phyloP scores from a whole-genome alignment of 2,797 vertebrate genomes.

The Australoheros facetus region DNA sequence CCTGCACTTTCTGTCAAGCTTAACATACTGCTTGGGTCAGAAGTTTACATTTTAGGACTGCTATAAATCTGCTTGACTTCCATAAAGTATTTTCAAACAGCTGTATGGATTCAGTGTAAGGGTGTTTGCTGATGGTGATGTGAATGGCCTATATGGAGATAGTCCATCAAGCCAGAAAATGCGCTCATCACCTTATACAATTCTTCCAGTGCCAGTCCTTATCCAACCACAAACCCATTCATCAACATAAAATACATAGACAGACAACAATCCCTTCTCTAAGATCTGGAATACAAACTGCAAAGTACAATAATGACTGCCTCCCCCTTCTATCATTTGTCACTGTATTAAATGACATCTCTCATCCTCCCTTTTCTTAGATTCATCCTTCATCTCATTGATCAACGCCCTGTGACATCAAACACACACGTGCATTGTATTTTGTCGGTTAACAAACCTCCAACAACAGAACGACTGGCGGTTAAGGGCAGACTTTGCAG shows the following conservation, averaged over 20 bases:
- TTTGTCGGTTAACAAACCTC: slow-evolving; percentile 18
- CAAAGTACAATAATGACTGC: background rate
- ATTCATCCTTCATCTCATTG: slow-evolving; percentile 26
- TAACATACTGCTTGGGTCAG: background rate
- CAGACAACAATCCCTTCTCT: slow-evolving; percentile 4
- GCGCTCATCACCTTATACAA: background rate
- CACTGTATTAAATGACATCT: background rate
- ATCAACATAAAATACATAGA: slow-evolving; percentile 1
- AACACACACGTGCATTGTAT: background rate
- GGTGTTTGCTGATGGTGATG: background rate
- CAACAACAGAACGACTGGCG: slow-evolving; percentile 4
- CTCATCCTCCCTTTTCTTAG: background rate
- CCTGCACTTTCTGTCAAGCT: slow-evolving; percentile 22
- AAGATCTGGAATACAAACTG: background rate
- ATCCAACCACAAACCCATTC: background rate
- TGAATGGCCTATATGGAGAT: background rate
- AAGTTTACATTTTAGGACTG: background rate
- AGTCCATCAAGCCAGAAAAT: background rate
- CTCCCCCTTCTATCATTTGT: background rate
- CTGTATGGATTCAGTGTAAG: background rate
- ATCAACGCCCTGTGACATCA: slow-evolving; percentile 14
- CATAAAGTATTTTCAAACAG: background rate
- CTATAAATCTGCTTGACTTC: slow-evolving; percentile 3
- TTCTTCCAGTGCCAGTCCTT: background rate
- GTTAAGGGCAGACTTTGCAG: slow-evolving; percentile 12